Evolutionary conservation across 1,140 invertebrate genomes (phyloP), one percentile per base, ranked within the genome.

Genomic region (Saccostrea cuccullata): DNA sequence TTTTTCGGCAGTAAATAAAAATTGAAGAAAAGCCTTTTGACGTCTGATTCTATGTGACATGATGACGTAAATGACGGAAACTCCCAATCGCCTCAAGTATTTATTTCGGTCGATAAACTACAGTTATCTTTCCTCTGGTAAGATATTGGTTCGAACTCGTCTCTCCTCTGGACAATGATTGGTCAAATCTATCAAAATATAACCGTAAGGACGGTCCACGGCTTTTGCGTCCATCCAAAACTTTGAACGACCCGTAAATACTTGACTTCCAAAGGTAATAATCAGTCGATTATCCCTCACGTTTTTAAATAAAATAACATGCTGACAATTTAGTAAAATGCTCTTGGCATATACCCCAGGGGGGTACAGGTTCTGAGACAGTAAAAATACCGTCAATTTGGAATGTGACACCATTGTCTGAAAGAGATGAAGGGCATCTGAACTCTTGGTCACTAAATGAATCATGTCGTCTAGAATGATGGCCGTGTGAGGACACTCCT

Each of bases 151-250:
- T 73, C 86, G 64, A 84, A 90, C 56, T 47, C 86, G 84, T 20
- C 83, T 70, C 23, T 90, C 73, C 40, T 90, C 84, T n/a, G n/a
- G 55, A 17, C 47, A 13, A 11, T 55, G 23, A 55, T 84, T 86
- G 4, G 55, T 77, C 26, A 90, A n/a, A 85, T 90, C 84, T 15
- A 90, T 56, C 17, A 90, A 23, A 30, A 90, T 40, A 55, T 90
- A 88, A 40, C 87, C 82, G 30, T 88, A 88, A 73, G 87, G 84
- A 8, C 70, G 15, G 17, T 8, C 56, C 9, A 55, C 87, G n/a
- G 87, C 89, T 60, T 90, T 87, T 3, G 20, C 84, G 13, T 90
- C 84, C 23, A 86, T 67, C 26, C 84, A 90, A 26, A 67, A 87
- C 23, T 55, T 64, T n/a, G 20, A 82, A 20, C 23, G 84, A 13